Base-by-base conservation (phyloP, 2,113 vertebrate species). In the Odontesthes bonariensis region DNA sequence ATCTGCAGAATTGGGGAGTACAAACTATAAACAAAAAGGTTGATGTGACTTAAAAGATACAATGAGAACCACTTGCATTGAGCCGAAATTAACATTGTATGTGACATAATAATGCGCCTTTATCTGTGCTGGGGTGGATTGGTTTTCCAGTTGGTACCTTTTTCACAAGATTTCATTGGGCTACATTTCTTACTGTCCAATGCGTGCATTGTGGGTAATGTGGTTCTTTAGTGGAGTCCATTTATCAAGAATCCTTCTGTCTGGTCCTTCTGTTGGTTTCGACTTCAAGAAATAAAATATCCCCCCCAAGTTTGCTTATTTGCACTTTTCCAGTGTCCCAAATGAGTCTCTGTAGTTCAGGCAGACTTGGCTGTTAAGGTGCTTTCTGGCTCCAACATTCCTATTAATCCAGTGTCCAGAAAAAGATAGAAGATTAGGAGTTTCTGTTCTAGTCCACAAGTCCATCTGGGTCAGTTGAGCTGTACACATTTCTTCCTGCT, bases 401-500 rank as follows among this genome's bases (percentile, higher is more conserved):
- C 52, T 14, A 10, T 49, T 6, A 47, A 40, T 79, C 76, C 75
- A 75, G 22, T 56, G 59, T 47, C 23, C 42, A 61, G 17, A 40
- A 71, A 7, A 76, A 79, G 79, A 46, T 65, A 35, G 68, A 71
- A 60, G 11, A 46, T 40, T 38, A 46, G 59, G 52, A 54, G 27
- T 40, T 23, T 65, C 61, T 51, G 54, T 40, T 60, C 40, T 11
- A 46, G 5, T 49, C 17, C 32, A 32, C 44, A 17, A 35, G n/a
- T 74, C 58, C 73, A 12, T 49, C 49, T 81, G 19, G 3, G 32
- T 57, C 73, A 53, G 27, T 86, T 65, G 27, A 47, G 75, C 83
- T 89, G 86, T 85, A 88, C 83, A 88, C 69, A 42, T 79, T 68
- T 80, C 38, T 47, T 75, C 68, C 52, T 66, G 71, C 64, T 63